Percentiles rank a stretch among this genome's conserved stretches.
Conservation (phyloP, 2,888 invertebrate species). For the Polyommatus iphigenia region DNA sequence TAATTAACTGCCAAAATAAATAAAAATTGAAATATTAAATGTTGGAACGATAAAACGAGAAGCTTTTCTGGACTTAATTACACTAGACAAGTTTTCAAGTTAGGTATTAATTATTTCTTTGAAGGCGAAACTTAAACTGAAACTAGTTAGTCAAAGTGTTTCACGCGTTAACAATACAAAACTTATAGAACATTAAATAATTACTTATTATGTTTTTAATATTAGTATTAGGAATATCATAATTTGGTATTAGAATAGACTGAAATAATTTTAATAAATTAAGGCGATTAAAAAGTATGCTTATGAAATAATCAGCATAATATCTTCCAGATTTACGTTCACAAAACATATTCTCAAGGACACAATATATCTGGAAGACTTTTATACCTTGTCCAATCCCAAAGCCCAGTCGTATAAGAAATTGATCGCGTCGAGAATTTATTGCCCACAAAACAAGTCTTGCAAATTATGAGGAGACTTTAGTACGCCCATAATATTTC, state of each 20-base stretch:
- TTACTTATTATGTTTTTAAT: not conserved
- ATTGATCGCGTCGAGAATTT: not conserved
- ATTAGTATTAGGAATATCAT: not conserved
- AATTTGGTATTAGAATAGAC: not conserved
- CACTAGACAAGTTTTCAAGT: not conserved
- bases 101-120: not conserved
- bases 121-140: not conserved
- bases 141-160: not conserved
- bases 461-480: slow-evolving; percentile 23
- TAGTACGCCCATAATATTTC: slow-evolving; percentile 14
- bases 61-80: not conserved
- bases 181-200: not conserved
- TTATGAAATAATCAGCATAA: not conserved
- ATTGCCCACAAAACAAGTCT: slow-evolving; percentile 24
- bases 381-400: slow-evolving; percentile 3
- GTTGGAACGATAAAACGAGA: not conserved
- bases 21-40: not conserved
- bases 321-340: not conserved
- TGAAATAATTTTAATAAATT: too few relatives aligned
- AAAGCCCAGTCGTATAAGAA: not conserved
- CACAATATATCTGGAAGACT: not conserved
- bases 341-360: not conserved
- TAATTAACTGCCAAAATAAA: not conserved
- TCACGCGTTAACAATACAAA: not conserved
- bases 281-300: not conserved